Conservation (phyloP, 2,888 invertebrate genomes). For the Entomobrya proxima region DNA sequence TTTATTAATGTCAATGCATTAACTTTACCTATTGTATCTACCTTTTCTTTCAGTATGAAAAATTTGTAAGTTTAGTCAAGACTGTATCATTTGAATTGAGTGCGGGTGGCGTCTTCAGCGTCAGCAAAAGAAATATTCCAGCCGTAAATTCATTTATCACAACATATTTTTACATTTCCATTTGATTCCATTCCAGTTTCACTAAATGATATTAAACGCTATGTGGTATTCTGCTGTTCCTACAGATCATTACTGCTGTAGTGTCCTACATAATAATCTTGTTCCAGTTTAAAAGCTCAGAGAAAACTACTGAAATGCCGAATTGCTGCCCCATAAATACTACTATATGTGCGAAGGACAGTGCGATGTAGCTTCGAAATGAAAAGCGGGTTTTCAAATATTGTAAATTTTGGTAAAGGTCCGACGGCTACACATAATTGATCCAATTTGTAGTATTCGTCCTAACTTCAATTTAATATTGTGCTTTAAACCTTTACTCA, state of each 20-base stretch:
- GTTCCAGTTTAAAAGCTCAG: slow-evolving; percentile 49
- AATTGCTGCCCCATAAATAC: too few species aligned
- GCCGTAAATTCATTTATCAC: slow-evolving; percentile 35
- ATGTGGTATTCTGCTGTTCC: neutral
- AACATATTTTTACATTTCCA: neutral
- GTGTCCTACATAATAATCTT: slow-evolving; percentile 63
- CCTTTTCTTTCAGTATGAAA: slow-evolving; percentile 50
- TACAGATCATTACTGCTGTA: slow-evolving; percentile 46
- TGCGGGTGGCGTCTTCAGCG: slow-evolving; percentile 58
- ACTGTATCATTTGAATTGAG: slow-evolving; percentile 40
- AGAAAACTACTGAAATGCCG: too few species aligned
- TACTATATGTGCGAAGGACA: too few species aligned
- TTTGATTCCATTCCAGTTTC: too few species aligned
- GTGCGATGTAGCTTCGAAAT: too few species aligned
- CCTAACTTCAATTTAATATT: too few species aligned
- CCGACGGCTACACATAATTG: too few species aligned
- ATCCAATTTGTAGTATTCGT: too few species aligned
- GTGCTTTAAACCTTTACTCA: too few species aligned
- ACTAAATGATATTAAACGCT: neutral
- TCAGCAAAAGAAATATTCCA: slow-evolving; percentile 60
- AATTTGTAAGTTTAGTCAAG: slow-evolving; percentile 49
- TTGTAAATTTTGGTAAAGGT: too few species aligned
- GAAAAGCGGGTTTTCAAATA: too few species aligned
- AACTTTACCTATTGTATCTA: neutral
- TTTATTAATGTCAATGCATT: neutral